phyloP scores from a whole-genome alignment of 2,113 vertebrate genomes.

The Calyptommatus sinebrachiatus region DNA sequence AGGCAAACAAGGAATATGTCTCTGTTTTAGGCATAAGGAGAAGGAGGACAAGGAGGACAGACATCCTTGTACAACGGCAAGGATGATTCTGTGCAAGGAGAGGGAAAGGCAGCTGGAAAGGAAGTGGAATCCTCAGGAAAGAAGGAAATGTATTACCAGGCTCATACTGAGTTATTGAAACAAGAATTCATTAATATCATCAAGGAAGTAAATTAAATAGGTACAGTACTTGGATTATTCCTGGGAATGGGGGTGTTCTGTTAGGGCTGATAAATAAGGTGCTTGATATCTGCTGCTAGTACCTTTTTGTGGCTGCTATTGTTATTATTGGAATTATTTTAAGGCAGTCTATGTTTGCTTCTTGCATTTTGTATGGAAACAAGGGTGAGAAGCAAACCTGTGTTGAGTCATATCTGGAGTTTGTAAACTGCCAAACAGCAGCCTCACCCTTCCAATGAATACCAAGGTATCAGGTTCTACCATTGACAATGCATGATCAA shows the following conservation, averaged over 20 bases:
- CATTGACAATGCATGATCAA: not conserved
- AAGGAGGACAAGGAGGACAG: not conserved
- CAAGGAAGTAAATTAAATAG: not conserved
- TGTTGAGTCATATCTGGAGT: not conserved
- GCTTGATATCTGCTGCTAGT: not conserved
- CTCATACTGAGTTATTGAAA: not conserved
- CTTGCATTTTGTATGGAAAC: not conserved
- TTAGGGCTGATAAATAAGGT: not conserved
- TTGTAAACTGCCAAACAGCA: not conserved
- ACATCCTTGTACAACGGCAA: not conserved
- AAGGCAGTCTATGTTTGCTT: no score
- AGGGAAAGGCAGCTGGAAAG: no score
- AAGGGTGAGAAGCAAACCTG: not conserved
- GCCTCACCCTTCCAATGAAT: not conserved
- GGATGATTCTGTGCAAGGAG: not conserved
- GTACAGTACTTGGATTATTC: not conserved
- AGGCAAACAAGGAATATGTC: not conserved
- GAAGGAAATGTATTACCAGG: not conserved
- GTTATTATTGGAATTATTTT: not conserved
- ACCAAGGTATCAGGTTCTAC: not conserved
- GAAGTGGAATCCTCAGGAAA: not conserved
- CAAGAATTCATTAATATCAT: not conserved
- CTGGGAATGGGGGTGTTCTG: not conserved
- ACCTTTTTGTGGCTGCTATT: not conserved
- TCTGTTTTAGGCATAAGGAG: not conserved